A percentile compares a stretch with the other conserved stretches of the same genome.
Conservation (phyloP, 2,888 invertebrate species). For the Podabrus alpinus region DNA sequence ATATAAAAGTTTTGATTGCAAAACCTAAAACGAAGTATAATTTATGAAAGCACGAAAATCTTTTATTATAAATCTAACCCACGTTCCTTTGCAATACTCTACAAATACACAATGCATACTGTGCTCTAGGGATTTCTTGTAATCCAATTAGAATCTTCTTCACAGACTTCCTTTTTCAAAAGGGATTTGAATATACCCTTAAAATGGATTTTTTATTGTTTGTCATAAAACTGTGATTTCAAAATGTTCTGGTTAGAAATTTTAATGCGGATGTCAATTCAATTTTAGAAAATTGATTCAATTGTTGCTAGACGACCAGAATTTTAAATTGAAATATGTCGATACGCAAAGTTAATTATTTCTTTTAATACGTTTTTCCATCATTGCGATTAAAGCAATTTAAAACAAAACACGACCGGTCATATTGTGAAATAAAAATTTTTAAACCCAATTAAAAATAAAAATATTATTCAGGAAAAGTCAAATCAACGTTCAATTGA, state of each 20-base stretch:
- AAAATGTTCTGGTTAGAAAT: conserved; percentile 13
- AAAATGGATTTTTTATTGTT: conserved; percentile 28
- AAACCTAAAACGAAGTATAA: conserved; percentile 15
- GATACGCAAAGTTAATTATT: background rate
- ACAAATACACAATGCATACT: conserved; percentile 24
- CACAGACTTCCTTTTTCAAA: conserved; percentile 26
- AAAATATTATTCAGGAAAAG: background rate
- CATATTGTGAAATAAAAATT: background rate
- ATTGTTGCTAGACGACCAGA: background rate
- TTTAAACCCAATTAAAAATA: background rate
- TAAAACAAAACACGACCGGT: background rate
- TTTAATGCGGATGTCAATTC: conserved; percentile 4
- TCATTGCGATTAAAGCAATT: background rate
- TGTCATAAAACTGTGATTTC: conserved; percentile 20
- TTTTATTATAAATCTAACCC: conserved; percentile 27
- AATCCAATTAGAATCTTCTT: conserved; percentile 29
- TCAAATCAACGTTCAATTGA: background rate
- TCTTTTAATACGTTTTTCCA: background rate
- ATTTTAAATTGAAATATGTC: background rate
- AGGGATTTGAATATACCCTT: conserved; percentile 23
- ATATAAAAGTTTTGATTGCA: background rate
- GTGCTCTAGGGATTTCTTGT: conserved; percentile 25
- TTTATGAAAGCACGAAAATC: conserved; percentile 22
- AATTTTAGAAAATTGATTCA: background rate
- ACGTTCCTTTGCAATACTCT: conserved; percentile 24